phyloP scores from a whole-genome alignment of 2,888 invertebrate species.

The Ferrisia virgata region DNA sequence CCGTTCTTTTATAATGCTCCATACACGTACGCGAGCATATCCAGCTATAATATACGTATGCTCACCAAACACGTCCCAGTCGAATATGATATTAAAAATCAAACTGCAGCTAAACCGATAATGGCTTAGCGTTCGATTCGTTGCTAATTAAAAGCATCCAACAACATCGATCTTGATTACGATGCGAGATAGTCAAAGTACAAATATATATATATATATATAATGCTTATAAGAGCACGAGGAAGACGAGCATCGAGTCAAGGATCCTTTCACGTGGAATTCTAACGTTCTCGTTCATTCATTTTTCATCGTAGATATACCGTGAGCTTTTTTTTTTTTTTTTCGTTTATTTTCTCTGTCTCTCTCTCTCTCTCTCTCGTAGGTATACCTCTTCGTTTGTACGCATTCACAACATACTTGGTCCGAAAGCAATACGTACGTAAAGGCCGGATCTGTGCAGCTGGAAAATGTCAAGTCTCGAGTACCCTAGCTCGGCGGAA shows the following conservation, averaged over 20 bases:
- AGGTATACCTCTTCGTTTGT: no score
- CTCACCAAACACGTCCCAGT: background rate
- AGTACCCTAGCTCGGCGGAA: no score
- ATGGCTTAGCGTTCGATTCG: background rate
- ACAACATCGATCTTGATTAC: background rate
- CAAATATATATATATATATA: no score
- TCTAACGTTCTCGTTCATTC: background rate
- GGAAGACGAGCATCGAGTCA: background rate
- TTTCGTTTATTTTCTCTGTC: no score
- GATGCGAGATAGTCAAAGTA: no score
- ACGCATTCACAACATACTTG: no score
- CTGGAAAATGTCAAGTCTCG: constrained; percentile 7
- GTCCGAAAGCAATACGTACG: background rate
- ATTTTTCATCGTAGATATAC: background rate
- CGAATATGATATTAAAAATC: background rate
- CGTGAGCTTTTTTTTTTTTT: background rate
- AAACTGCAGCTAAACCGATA: background rate
- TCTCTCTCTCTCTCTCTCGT: no score
- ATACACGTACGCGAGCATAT: no score
- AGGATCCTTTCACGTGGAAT: background rate
- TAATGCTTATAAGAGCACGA: no score
- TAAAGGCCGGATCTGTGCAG: background rate
- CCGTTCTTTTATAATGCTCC: no score
- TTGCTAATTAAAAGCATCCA: background rate
- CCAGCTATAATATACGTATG: background rate